A percentile compares a stretch with the other conserved stretches of the same genome.
Evolutionary conservation across 64 coral and sea anemone genomes (phyloP).

Genomic region (Porites australiensis): DNA sequence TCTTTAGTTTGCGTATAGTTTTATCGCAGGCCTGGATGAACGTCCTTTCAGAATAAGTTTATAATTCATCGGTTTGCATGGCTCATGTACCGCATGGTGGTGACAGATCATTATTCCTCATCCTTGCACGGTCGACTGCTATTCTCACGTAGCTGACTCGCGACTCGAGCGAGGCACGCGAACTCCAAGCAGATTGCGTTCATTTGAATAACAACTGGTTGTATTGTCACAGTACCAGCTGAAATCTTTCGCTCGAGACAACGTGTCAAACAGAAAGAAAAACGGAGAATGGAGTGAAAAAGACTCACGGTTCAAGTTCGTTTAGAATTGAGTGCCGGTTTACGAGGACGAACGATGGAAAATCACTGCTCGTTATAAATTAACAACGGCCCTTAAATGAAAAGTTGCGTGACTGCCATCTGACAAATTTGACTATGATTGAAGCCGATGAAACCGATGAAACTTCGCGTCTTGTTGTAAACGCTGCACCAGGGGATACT

Average conservation of each 20-base stretch:
- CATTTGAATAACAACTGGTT: neutral
- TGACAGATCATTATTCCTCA: too few relatives aligned
- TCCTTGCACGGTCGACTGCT: too few relatives aligned
- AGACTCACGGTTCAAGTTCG: neutral
- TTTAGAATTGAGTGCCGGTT: neutral
- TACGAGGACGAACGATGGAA: neutral
- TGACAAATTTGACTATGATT: neutral
- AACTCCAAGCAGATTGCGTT: neutral
- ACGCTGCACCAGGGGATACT: conserved; percentile 9
- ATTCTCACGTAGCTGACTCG: too few relatives aligned
- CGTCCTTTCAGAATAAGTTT: too few relatives aligned
- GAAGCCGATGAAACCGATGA: conserved; percentile 15
- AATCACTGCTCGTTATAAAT: neutral
- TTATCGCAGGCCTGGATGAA: too few relatives aligned
- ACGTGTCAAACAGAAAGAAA: neutral
- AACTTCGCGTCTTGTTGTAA: conserved; percentile 18
- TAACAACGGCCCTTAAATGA: neutral
- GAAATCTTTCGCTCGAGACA: neutral
- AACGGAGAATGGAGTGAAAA: neutral
- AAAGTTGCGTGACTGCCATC: neutral
- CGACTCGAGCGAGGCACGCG: too few relatives aligned
- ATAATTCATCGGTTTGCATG: too few relatives aligned
- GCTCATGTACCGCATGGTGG: too few relatives aligned
- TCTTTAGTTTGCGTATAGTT: too few relatives aligned
- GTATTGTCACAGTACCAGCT: neutral